Percentiles rank a stretch among this genome's conserved stretches.
phyloP scores from a whole-genome alignment of 2,888 invertebrate species.

The Tolmerus cingulatus region DNA sequence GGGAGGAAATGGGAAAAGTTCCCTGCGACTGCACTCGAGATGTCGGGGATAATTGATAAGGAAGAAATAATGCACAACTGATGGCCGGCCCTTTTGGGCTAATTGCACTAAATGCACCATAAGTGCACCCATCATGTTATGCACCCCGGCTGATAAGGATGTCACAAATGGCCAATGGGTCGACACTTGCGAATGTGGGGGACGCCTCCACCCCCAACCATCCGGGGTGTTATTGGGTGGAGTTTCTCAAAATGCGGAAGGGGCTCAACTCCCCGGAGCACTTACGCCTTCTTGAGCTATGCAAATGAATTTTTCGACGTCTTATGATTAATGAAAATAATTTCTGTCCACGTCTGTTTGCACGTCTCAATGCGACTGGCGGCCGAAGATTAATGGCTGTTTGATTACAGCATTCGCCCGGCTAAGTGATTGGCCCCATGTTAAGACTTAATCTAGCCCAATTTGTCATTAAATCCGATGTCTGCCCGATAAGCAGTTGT shows the following conservation, averaged over 20 bases:
- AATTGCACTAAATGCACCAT: conserved; percentile 1
- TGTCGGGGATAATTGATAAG: conserved; percentile 16
- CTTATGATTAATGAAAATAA: conserved; percentile 24
- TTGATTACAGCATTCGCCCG: neutral
- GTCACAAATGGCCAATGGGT: neutral
- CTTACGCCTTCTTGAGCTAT: neutral
- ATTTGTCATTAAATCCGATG: neutral
- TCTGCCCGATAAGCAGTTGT: neutral
- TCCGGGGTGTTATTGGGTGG: neutral
- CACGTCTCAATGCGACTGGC: neutral
- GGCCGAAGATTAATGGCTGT: neutral
- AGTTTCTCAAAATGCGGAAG: neutral
- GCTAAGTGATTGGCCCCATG: neutral
- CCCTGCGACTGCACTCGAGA: neutral
- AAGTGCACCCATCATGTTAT: neutral
- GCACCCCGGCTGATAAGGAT: neutral
- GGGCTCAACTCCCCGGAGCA: neutral
- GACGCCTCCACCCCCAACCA: neutral
- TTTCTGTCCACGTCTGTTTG: conserved; percentile 13
- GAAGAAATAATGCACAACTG: conserved; percentile 7
- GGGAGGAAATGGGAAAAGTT: conserved; percentile 12
- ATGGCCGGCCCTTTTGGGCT: neutral
- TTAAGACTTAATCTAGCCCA: neutral
- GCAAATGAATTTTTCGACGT: neutral
- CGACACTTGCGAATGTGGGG: neutral